Evolutionary conservation across 2,113 vertebrate species (phyloP), one percentile per base, ranked within the genome.

Genomic region (Tonatia bakeri): DNA sequence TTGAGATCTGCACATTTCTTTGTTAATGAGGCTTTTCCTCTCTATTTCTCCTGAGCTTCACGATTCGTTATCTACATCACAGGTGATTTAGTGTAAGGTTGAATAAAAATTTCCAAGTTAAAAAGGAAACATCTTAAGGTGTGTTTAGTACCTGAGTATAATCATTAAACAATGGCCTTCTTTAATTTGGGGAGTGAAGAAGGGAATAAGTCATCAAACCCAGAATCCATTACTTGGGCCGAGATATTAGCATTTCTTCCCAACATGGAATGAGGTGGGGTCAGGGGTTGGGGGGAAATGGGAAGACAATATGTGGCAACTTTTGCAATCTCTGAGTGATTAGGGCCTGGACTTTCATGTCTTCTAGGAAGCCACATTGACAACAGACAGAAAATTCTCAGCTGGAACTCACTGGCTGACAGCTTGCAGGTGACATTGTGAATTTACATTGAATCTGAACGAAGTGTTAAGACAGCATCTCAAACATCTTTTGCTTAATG

Each of bases 371-470:
- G 50, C 52, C 33, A 79, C 33, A 14, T 81, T 95, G 93, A 95
- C 91, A 94, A 56, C 5, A 90, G 87, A 36, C 91, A 95, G 91
- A 82, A 91, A 91, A 92, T 90, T 79, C 94, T 95, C 81, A 77
- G 28, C 69, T 94, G 67, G 36, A 96, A 67, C 52, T 96, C 90
- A 92, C 54, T 38, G 76, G 50, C 64, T 91, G 95, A 94, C 75
- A 94, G 52, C 31, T 72, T 73, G 45, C 65, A 52, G 87, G 83
- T 90, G 59, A 77, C 81, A 93, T 20, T 82, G 82, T 90, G 73
- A 72, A 94, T 96, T 94, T 93, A 76, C 92, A 45, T 13, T 20
- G 95, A 97, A 92, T 90, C 40, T 15, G 79, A 93, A 95, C 81
- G 89, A 97, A 90, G 40, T 85, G 7, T 50, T 45, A 36, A 89